Base-by-base conservation (phyloP, 2,113 vertebrate species). In the Dascyllus trimaculatus region DNA sequence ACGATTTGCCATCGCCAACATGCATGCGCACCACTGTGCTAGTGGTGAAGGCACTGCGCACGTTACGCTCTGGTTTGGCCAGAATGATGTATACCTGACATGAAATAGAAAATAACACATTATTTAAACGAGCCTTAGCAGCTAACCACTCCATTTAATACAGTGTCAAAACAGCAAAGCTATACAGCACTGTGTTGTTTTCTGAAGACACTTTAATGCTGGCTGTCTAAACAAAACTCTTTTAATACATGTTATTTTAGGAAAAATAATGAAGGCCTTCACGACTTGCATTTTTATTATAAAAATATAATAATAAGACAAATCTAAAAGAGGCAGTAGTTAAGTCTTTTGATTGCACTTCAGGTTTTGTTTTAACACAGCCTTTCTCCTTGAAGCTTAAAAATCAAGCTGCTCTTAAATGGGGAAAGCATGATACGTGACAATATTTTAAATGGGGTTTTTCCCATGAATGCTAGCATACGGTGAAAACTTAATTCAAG, bases 11-110 rank as follows among this genome's bases (percentile, higher is more conserved):
- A 1, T 99, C 97, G 0, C 98, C 97, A 0, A 99, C 98, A 0
- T 99, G 98, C 98, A 99, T 99, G 87, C 98, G 97, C 78, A 99
- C 98, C 71, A 98, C 98, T 0, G 98, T 99, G 0, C 98, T 98
- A 0, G 98, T 99, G 88, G 98, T 99, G 82, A 99, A 99, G 0
- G 98, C 98, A 22, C 98, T 99, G 89, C 98, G 97, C 62, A 99
- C 98, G 0, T 99, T 99, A n/a, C 98, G 94, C 90, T 99, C 98
- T 0, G 98, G 98, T 82, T 99, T 99, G 65, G 98, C 98, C 1
- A 99, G 95, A 91, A 99, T 99, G 91, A 99, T 99, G 91, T 99
- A 99, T 3, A 99, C 94, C 93, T 94, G 74, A 67, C 1, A 22
- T 6, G 26, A 65, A 25, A 84, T 7, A 19, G 71, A 66, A 63